Base-by-base conservation (phyloP, 30 jellyfish, hydroid and myxozoan genomes). In the Turritopsis rubra region DNA sequence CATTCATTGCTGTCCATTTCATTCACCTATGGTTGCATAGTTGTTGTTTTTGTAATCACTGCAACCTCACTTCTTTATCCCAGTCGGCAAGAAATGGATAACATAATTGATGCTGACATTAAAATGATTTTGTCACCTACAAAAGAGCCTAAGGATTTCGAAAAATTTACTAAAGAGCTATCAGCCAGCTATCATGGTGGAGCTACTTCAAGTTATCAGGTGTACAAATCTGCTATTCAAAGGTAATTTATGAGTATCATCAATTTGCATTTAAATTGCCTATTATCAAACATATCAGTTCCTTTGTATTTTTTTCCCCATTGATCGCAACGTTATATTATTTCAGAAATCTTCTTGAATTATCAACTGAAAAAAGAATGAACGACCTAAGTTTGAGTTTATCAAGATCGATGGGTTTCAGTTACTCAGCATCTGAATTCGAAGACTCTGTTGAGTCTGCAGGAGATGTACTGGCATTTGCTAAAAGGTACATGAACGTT, bases 121-220 rank as follows among this genome's bases (percentile, higher is more conserved):
- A 68, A 68, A 68, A 27, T n/a, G 28, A 68, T 68, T 8, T 27
- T 68, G 28, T n/a, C 28, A 8, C 77, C 77, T 0, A 68, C 28
- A 23, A 68, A 23, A 0, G 30, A 68, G 19, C 28, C 28, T 27
- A 68, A 68, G 21, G 77, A 68, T 68, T 68, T 68, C 30, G 77
- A n/a, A 1, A 68, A 68, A 27, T 68, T 68, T 68, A 7, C 77
- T 9, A 68, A 68, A 27, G 77, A 68, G 19, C 30, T 68, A 68
- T n/a, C 77, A 22, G 77, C 77, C 17, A 68, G 77, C 19, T 68
- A 68, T 68, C 77, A 68, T n/a, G 77, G 77, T 27, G 77, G 77
- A 68, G 77, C 30, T n/a, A 68, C 77, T 16, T 68, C 77, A 27
- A 68, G 77, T 68, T 68, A 7, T 19, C 16, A 27, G 9, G 77